Evolutionary conservation across 2,113 vertebrate genomes (phyloP), one percentile per base, ranked within the genome.

Genomic region (Morone saxatilis): DNA sequence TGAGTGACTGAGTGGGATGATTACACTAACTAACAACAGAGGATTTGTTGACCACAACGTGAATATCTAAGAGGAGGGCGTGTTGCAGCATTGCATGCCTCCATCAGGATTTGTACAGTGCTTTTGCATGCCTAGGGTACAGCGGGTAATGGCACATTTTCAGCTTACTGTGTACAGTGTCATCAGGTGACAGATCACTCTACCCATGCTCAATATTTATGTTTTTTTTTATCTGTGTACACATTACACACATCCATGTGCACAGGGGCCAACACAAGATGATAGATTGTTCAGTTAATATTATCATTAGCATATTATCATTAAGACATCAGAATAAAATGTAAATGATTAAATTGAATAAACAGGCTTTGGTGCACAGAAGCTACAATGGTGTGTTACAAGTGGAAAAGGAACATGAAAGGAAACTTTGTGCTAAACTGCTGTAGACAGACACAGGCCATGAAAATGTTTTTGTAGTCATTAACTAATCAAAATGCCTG

Each of bases 211-310:
- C 81, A 89, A 76, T 91, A 86, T 92, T 94, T 86, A 89, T 85
- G 83, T 76, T 90, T 76, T 90, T n/a, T 71, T 22, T 40, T 76
- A 36, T 19, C 19, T 92, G 92, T 93, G 90, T 86, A 85, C 48
- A 91, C 85, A 72, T 84, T 6, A 93, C 70, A 91, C 80, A 88
- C 60, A 51, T 56, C 22, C 43, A 36, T 6, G 51, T 13, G 4
- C 51, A 53, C 38, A 53, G 16, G 3, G 81, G 50, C 22, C 22
- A 56, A 43, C 36, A 77, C 10, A 31, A 36, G 71, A 57, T 61
- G 57, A 73, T 10, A 6, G 41, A 76, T 48, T 69, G 65, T 53
- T 78, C 25, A 6, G 22, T 38, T 62, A 50, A 40, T 57, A 13
- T 67, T n/a, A 41, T 40, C 45, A 31, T 31, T 31, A 31, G 31